A percentile compares a stretch with the other conserved stretches of the same genome.
Evolutionary conservation across 2,113 vertebrate species (phyloP).

Genomic region (Pituophis catenifer): DNA sequence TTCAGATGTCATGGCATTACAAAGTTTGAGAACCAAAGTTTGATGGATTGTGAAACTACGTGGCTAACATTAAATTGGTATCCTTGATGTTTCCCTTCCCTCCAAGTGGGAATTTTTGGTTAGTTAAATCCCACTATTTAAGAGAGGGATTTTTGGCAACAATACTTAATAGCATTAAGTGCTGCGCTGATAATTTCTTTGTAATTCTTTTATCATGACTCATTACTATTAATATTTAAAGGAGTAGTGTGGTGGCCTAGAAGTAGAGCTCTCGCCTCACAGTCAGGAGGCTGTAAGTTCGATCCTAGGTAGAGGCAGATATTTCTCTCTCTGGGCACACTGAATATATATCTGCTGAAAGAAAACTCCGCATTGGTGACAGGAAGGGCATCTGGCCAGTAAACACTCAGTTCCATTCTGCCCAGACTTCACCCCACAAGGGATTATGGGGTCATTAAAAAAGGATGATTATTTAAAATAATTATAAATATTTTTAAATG

Average conservation of each 20-base stretch:
- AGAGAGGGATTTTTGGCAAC: background rate
- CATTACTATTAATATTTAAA: background rate
- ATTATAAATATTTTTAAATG: background rate
- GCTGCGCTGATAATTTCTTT: background rate
- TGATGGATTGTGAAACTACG: background rate
- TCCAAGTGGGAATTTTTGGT: background rate
- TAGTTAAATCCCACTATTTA: background rate
- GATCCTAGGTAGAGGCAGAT: too few species aligned
- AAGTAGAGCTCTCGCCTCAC: too few species aligned
- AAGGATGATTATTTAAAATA: too few species aligned
- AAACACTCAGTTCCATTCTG: too few species aligned
- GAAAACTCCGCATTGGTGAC: too few species aligned
- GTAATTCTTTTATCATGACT: background rate
- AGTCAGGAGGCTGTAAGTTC: too few species aligned
- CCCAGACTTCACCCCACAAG: too few species aligned
- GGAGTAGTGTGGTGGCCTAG: too few species aligned
- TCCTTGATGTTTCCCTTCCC: background rate
- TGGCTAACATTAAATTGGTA: background rate
- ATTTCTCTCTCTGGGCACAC: too few species aligned
- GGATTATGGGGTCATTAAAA: too few species aligned
- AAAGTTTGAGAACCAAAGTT: background rate
- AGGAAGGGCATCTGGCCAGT: too few species aligned
- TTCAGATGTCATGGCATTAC: background rate
- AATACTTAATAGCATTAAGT: background rate
- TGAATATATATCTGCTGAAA: too few species aligned